A percentile compares a stretch with the other conserved stretches of the same genome.
These are phyloP conservation scores for Huso huso DNA, from an alignment of 2,797 vertebrate species.

Conservation along the genomic window DNA sequence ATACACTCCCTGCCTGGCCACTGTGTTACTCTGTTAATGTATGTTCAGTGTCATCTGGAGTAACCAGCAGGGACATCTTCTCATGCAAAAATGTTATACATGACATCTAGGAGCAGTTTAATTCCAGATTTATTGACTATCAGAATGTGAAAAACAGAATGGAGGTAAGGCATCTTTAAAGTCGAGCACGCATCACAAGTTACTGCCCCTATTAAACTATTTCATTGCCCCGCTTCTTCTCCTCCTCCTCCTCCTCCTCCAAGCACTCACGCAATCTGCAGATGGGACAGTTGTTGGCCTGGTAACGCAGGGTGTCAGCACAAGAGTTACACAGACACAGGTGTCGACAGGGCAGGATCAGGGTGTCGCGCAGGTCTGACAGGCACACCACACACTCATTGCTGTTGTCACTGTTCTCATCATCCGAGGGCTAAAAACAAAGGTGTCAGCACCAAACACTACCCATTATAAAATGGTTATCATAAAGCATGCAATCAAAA, in stretches of 20 bases:
- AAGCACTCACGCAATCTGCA: constrained; percentile 85
- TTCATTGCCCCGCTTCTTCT: no score
- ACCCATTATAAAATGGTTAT: no score
- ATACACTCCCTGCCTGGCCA: no score
- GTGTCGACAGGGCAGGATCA: constrained; percentile 91
- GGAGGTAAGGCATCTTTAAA: background rate
- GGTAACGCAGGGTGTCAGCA: constrained; percentile 88
- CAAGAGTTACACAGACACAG: constrained; percentile 92
- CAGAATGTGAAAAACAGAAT: no score
- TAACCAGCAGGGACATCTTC: no score
- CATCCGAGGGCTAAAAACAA: constrained; percentile 72
- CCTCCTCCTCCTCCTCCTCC: no score
- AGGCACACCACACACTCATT: constrained; percentile 96
- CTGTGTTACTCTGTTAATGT: no score
- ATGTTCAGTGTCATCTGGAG: no score
- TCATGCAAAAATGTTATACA: no score
- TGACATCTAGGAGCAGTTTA: no score
- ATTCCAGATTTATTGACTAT: no score
- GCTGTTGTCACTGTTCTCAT: constrained; percentile 96
- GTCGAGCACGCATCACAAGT: background rate
- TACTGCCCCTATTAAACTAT: background rate
- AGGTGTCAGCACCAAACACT: background rate
- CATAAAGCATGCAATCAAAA: no score
- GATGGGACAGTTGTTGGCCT: constrained; percentile 97
- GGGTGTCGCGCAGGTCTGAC: constrained; percentile 86